Percentiles rank a stretch among this genome's conserved stretches.
Evolutionary conservation across 2,888 invertebrate species (phyloP).

Genomic region (Diadegma fenestrale): DNA sequence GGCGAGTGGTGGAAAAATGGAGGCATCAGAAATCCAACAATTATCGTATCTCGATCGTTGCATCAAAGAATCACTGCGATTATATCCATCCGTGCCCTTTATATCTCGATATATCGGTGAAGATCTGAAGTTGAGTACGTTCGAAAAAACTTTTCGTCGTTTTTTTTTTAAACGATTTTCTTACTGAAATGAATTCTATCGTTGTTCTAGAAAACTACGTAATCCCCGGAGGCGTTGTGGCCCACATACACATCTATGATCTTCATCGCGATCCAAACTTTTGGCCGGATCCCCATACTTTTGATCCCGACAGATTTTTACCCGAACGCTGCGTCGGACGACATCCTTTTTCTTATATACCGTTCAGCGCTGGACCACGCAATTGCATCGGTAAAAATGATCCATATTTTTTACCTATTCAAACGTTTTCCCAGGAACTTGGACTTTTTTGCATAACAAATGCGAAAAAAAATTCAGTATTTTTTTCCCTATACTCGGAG

Average conservation of each 20-base stretch:
- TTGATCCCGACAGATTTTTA: slow-evolving; percentile 89
- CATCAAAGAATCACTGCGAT: slow-evolving; percentile 89
- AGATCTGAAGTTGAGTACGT: slow-evolving; percentile 82
- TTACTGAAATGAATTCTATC: not conserved
- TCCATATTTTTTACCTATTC: too few relatives aligned
- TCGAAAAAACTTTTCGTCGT: not conserved
- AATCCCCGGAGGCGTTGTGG: slow-evolving; percentile 86
- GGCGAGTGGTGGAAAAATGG: slow-evolving; percentile 85
- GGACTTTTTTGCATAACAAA: too few relatives aligned
- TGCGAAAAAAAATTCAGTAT: too few relatives aligned
- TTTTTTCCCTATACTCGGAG: too few relatives aligned
- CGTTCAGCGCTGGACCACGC: slow-evolving; percentile 89
- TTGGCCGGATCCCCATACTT: slow-evolving; percentile 88
- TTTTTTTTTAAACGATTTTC: not conserved
- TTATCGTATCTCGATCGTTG: slow-evolving; percentile 90
- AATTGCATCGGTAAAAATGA: slow-evolving; percentile 88
- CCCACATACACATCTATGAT: slow-evolving; percentile 88
- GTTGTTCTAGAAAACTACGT: slow-evolving; percentile 84
- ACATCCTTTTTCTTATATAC: slow-evolving; percentile 89
- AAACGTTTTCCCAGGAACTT: not conserved
- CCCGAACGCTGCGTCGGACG: slow-evolving; percentile 85
- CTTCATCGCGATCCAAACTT: slow-evolving; percentile 88
- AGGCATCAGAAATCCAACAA: slow-evolving; percentile 87
- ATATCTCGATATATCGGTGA: slow-evolving; percentile 87
- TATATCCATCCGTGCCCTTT: slow-evolving; percentile 89